Evolutionary conservation across 2,888 invertebrate genomes (phyloP).

Genomic region (Toxonevra muliebris): DNA sequence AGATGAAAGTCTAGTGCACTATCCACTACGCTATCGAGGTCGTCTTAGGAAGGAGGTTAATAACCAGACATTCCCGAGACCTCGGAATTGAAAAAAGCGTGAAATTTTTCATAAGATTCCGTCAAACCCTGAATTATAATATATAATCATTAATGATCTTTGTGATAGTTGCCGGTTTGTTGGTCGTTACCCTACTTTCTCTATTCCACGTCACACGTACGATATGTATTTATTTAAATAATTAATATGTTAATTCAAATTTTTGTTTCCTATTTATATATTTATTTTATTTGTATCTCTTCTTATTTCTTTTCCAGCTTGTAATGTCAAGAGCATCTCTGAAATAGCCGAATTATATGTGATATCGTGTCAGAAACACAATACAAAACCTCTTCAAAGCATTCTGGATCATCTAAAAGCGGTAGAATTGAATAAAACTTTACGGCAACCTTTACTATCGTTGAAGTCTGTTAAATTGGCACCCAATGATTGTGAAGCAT

Average conservation of each 20-base stretch:
- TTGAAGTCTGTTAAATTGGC: slow-evolving; percentile 72
- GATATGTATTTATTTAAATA: no score
- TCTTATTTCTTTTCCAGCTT: slow-evolving; percentile 48
- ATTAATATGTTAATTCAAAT: neutral
- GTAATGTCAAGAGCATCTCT: slow-evolving; percentile 66
- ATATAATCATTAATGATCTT: no score
- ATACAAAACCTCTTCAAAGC: slow-evolving; percentile 73
- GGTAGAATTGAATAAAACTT: slow-evolving; percentile 54
- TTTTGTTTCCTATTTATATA: neutral
- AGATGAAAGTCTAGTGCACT: no score
- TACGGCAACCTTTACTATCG: slow-evolving; percentile 71
- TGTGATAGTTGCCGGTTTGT: no score
- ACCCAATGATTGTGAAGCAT: slow-evolving; percentile 77
- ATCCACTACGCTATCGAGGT: no score
- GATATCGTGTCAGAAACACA: slow-evolving; percentile 77
- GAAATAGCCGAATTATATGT: slow-evolving; percentile 79
- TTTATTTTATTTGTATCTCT: neutral
- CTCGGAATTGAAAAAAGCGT: no score
- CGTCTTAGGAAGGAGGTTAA: no score
- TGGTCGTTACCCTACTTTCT: no score
- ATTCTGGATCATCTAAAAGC: slow-evolving; percentile 79
- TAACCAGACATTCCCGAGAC: no score
- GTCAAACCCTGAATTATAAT: no score
- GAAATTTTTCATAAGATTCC: no score
- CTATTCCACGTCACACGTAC: no score